Conservation (phyloP, 2,113 vertebrate species). For the Lophura nycthemera region DNA sequence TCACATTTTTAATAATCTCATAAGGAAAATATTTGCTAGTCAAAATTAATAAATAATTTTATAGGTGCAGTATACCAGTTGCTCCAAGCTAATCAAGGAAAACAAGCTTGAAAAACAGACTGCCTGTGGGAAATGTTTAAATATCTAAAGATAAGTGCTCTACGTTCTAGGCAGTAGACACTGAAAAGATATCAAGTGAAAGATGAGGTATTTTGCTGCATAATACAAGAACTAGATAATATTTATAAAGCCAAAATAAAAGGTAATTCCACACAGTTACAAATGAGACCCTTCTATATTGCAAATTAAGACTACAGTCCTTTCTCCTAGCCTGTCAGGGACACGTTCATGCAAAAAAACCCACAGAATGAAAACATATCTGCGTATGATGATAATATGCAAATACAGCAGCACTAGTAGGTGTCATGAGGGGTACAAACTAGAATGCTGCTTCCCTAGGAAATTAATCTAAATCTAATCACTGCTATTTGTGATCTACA, state of each 20-base stretch:
- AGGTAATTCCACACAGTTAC: not conserved
- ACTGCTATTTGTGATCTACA: not conserved
- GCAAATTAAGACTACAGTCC: not conserved
- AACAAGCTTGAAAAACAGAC: not conserved
- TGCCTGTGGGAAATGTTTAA: not conserved
- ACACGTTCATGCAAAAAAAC: not conserved
- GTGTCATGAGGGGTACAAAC: fast-evolving
- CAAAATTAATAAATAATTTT: not conserved
- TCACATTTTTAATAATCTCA: not conserved
- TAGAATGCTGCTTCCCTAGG: not conserved
- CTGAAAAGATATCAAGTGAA: not conserved
- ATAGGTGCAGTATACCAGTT: not conserved
- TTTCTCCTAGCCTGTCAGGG: not conserved
- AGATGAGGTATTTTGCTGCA: not conserved
- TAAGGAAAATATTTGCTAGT: not conserved
- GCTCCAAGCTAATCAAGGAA: not conserved
- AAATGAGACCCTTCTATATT: not conserved
- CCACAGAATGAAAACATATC: not conserved
- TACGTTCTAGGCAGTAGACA: not conserved
- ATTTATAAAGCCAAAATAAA: not conserved
- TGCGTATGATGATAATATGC: not conserved
- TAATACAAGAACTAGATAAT: not conserved
- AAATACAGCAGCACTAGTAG: not conserved
- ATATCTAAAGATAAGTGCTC: not conserved
- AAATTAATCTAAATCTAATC: not conserved